A percentile compares a stretch with the other conserved stretches of the same genome.
Conservation (phyloP, 2,888 invertebrate species). For the Gandaritis pyraliata region DNA sequence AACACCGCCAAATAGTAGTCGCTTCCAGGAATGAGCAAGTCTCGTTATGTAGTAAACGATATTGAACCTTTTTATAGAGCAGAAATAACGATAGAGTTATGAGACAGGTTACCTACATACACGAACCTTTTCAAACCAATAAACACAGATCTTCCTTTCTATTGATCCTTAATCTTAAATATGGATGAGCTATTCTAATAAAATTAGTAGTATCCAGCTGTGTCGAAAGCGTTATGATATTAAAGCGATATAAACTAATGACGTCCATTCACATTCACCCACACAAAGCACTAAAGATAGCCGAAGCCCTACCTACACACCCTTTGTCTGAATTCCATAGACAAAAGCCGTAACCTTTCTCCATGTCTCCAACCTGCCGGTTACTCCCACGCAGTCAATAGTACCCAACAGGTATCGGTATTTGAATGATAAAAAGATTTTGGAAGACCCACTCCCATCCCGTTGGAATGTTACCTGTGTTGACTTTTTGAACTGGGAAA, state of each 20-base stretch:
- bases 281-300: slow-evolving; percentile 38
- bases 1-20: not conserved
- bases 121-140: not conserved
- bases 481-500: slow-evolving; percentile 30
- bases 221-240: slow-evolving; percentile 40
- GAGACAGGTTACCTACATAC: not conserved
- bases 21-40: not conserved
- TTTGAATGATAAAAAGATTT: slow-evolving; percentile 23
- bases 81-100: not conserved
- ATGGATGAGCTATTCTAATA: slow-evolving; percentile 18
- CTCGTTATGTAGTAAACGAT: too few relatives aligned
- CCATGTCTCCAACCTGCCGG: slow-evolving; percentile 40
- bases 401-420: slow-evolving; percentile 27
- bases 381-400: slow-evolving; percentile 39
- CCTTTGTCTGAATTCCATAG: slow-evolving; percentile 46
- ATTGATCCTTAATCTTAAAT: slow-evolving; percentile 13
- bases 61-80: too few relatives aligned
- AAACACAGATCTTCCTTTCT: not conserved
- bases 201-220: slow-evolving; percentile 25
- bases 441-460: slow-evolving; percentile 22
- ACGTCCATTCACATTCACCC: slow-evolving; percentile 40
- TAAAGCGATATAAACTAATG: slow-evolving; percentile 41
- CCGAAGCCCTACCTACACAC: slow-evolving; percentile 41
- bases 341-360: slow-evolving; percentile 43
- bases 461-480: slow-evolving; percentile 33